phyloP scores from a whole-genome alignment of 2,888 invertebrate genomes.

The Dasysyrphus albostriatus region DNA sequence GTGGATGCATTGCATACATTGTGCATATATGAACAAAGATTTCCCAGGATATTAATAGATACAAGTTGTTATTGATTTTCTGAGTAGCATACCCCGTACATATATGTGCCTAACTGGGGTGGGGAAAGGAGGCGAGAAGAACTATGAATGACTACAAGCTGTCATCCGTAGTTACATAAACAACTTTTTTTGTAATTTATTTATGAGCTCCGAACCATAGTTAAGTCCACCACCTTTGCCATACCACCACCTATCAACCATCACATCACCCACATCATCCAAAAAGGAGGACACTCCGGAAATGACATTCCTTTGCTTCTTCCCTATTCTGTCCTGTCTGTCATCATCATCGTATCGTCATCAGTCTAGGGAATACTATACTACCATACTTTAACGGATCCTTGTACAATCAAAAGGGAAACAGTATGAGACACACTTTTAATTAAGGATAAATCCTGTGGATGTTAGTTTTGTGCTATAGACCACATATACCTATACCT shows the following conservation, averaged over 20 bases:
- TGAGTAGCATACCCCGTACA: background rate
- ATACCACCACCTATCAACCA: background rate
- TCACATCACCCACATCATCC: background rate
- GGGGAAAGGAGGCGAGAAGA: too few relatives aligned
- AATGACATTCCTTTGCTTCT: constrained; percentile 35
- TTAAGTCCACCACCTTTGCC: background rate
- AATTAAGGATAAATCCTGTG: constrained; percentile 68
- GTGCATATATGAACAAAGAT: background rate
- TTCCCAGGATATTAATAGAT: constrained; percentile 31
- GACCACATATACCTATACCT: constrained; percentile 3
- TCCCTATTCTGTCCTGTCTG: constrained; percentile 21
- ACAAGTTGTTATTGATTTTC: constrained; percentile 52
- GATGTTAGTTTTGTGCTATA: constrained; percentile 60
- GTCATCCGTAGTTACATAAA: constrained; percentile 34
- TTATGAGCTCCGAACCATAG: background rate
- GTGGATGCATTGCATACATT: constrained; percentile 71
- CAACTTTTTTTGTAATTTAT: background rate
- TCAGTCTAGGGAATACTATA: constrained; percentile 7
- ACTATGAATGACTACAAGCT: constrained; percentile 1
- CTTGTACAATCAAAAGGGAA: constrained; percentile 20
- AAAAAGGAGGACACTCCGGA: background rate
- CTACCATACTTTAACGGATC: constrained; percentile 4
- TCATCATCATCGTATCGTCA: constrained; percentile 24
- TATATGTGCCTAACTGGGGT: background rate
- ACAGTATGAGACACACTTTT: constrained; percentile 60